Evolutionary conservation across 2,797 vertebrate genomes (phyloP).

Genomic region (Natrix natrix): DNA sequence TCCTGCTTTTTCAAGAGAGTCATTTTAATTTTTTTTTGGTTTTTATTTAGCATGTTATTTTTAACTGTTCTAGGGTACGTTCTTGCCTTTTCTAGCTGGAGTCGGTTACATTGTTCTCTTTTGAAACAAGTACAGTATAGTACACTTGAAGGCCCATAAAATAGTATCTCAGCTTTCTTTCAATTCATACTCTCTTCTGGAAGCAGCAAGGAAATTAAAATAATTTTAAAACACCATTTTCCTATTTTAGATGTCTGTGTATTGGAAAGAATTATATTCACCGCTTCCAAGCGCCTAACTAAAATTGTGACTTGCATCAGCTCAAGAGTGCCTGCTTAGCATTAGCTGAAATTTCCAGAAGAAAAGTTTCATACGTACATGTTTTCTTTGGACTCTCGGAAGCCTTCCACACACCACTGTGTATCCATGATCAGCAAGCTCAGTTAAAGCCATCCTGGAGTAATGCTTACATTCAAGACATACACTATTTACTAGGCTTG

Average conservation of each 20-base stretch:
- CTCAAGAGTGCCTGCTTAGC: not conserved
- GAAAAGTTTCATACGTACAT: not conserved
- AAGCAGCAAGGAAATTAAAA: not conserved
- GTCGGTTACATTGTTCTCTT: not conserved
- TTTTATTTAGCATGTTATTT: constrained; percentile 14
- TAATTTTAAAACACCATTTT: not conserved
- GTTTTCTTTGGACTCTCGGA: not conserved
- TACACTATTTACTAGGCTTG: not conserved
- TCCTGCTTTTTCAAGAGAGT: not conserved
- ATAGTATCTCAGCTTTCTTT: not conserved
- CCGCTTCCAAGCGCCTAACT: not conserved
- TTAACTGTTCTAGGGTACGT: not conserved
- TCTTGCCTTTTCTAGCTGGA: not conserved
- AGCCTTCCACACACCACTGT: not conserved
- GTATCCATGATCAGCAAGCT: not conserved
- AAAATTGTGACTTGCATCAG: not conserved
- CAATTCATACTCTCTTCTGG: not conserved
- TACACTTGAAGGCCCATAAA: not conserved
- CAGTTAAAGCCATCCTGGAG: not conserved
- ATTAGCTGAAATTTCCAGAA: not conserved
- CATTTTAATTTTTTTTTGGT: not conserved
- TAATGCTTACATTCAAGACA: not conserved
- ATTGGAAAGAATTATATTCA: not conserved
- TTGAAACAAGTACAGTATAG: not conserved
- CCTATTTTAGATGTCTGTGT: not conserved